Evolutionary conservation across 2,888 invertebrate genomes (phyloP).

Genomic region (Plutella xylostella): DNA sequence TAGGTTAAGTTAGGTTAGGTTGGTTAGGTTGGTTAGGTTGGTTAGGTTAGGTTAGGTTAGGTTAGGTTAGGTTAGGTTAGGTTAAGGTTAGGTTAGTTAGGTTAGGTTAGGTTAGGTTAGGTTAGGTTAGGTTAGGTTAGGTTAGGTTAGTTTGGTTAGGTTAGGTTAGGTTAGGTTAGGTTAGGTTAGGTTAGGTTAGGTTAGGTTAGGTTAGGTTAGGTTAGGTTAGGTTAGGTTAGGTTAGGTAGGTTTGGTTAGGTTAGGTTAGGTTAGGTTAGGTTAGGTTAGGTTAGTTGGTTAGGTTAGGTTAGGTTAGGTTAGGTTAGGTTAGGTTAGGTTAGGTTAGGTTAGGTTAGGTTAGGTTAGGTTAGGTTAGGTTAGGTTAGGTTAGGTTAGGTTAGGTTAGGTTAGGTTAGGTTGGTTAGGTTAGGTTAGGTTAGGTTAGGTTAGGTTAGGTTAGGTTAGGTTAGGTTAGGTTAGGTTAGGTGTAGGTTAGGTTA

Average conservation of each 20-base stretch:
- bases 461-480: conserved; percentile 11
- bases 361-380: conserved; percentile 10
- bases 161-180: conserved; percentile 17
- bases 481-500: conserved; percentile 7
- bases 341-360: conserved; percentile 10
- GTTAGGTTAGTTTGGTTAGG: conserved; percentile 12
- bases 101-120: conserved; percentile 13
- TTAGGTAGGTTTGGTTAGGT: conserved; percentile 13
- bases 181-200: conserved; percentile 16
- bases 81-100: conserved; percentile 15
- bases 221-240: conserved; percentile 16
- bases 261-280: conserved; percentile 14
- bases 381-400: conserved; percentile 10
- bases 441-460: conserved; percentile 9
- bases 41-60: conserved; percentile 13
- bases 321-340: conserved; percentile 12
- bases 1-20: conserved; percentile 16
- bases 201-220: conserved; percentile 15
- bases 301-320: conserved; percentile 11
- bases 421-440: conserved; percentile 9
- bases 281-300: conserved; percentile 13
- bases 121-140: conserved; percentile 13
- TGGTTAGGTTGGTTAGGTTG: conserved; percentile 5
- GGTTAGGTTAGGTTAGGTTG: conserved; percentile 9
- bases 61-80: conserved; percentile 13